A percentile compares a stretch with the other conserved stretches of the same genome.
These are phyloP conservation scores for Electrophaes corylata DNA, from an alignment of 2,888 invertebrate species.

Conservation along the genomic window DNA sequence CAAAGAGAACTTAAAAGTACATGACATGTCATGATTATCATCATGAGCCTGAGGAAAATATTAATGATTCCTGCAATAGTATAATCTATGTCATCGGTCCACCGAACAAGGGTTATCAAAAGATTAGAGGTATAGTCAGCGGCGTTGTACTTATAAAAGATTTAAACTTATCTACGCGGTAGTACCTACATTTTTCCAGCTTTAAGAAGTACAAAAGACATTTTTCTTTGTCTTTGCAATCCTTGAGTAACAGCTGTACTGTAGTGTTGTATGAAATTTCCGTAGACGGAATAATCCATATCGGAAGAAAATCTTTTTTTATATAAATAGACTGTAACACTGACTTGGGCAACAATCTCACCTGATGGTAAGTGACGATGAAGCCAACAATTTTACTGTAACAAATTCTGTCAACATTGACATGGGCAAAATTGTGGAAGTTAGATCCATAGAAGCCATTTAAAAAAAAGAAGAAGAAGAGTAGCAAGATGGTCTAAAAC, in stretches of 20 bases:
- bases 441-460: no score
- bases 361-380: no score
- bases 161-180: slow-evolving; percentile 1
- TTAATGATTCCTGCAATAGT: background rate
- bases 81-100: background rate
- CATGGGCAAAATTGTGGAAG: no score
- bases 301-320: no score
- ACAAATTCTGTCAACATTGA: no score
- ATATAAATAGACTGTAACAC: no score
- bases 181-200: slow-evolving; percentile 20
- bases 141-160: background rate
- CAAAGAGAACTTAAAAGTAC: background rate
- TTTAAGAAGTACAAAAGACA: slow-evolving; percentile 45
- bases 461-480: no score
- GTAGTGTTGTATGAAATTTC: slow-evolving; percentile 1
- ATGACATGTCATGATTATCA: background rate
- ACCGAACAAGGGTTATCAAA: background rate
- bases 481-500: no score
- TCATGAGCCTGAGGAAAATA: background rate
- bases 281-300: background rate
- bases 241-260: slow-evolving; percentile 65
- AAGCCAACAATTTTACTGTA: no score
- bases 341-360: no score
- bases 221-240: slow-evolving; percentile 56
- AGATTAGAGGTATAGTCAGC: background rate